Percentiles rank a stretch among this genome's conserved stretches.
Conservation (phyloP, 2,888 invertebrate genomes). For the Ichneumoninae sp. region DNA sequence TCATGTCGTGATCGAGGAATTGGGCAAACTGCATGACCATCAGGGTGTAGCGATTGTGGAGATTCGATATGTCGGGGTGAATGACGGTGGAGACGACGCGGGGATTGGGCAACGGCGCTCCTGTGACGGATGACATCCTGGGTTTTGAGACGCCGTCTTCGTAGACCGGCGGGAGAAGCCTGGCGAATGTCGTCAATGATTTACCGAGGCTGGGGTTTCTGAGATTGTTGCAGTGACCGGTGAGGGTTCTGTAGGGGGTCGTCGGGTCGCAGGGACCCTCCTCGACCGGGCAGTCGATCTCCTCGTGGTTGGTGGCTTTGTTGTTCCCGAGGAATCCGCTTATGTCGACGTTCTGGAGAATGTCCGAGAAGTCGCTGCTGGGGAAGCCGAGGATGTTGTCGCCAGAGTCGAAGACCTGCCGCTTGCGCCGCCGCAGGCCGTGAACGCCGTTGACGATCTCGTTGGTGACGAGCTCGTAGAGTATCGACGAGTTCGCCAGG, state of each 20-base stretch:
- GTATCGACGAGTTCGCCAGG: slow-evolving; percentile 93
- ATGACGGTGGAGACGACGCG: slow-evolving; percentile 94
- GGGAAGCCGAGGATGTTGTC: slow-evolving; percentile 86
- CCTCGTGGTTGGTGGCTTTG: slow-evolving; percentile 87
- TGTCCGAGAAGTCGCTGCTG: slow-evolving; percentile 90
- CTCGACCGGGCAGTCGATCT: slow-evolving; percentile 90
- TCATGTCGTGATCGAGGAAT: slow-evolving; percentile 97
- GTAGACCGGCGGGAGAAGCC: slow-evolving; percentile 93
- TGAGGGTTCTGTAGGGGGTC: slow-evolving; percentile 90
- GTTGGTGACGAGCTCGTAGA: slow-evolving; percentile 94
- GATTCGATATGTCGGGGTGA: slow-evolving; percentile 95
- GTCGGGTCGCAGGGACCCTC: slow-evolving; percentile 89
- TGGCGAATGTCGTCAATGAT: slow-evolving; percentile 93
- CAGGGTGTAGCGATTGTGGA: slow-evolving; percentile 94
- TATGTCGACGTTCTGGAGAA: slow-evolving; percentile 92
- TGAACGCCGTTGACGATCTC: slow-evolving; percentile 90
- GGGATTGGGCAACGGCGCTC: slow-evolving; percentile 92
- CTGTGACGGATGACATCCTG: slow-evolving; percentile 90
- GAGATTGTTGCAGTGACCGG: slow-evolving; percentile 95
- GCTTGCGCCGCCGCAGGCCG: slow-evolving; percentile 87
- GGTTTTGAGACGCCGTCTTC: slow-evolving; percentile 95
- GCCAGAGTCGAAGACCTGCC: slow-evolving; percentile 89
- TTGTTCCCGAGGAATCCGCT: slow-evolving; percentile 89
- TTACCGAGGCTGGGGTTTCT: slow-evolving; percentile 93
- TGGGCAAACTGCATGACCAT: slow-evolving; percentile 99